phyloP scores from a whole-genome alignment of 2,888 invertebrate genomes.

The Nomada fabriciana region DNA sequence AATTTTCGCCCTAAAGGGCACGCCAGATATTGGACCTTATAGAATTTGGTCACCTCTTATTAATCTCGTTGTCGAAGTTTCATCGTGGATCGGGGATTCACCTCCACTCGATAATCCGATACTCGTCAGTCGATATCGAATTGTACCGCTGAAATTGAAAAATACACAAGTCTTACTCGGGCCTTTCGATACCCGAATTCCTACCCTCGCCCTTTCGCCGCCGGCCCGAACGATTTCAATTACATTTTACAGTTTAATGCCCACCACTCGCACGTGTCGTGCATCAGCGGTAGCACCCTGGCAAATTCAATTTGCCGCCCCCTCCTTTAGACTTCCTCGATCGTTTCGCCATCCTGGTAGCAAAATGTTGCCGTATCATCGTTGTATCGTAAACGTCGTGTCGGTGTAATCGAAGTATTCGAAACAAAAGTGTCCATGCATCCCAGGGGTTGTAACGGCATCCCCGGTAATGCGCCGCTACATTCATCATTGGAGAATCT shows the following conservation, averaged over 20 bases:
- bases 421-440: not conserved
- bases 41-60: slow-evolving; percentile 54
- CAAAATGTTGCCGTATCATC: not conserved
- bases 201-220: too few species aligned
- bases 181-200: slow-evolving; percentile 20
- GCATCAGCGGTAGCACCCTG: not conserved
- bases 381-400: not conserved
- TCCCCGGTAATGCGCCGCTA: not conserved
- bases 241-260: slow-evolving; percentile 3
- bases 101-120: slow-evolving; percentile 43
- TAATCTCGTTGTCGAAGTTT: slow-evolving; percentile 50
- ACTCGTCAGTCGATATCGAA: slow-evolving; percentile 26
- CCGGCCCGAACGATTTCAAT: slow-evolving; percentile 5
- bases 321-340: not conserved
- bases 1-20: slow-evolving; percentile 37
- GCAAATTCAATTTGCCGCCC: slow-evolving; percentile 6
- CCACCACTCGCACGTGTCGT: not conserved
- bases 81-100: not conserved
- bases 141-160: slow-evolving; percentile 30
- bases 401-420: not conserved
- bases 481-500: slow-evolving; percentile 39
- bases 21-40: slow-evolving; percentile 51
- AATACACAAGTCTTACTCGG: slow-evolving; percentile 18
- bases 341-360: not conserved
- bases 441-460: not conserved